Conservation (phyloP, 1,140 invertebrate genomes). For the Linepithema humile region DNA sequence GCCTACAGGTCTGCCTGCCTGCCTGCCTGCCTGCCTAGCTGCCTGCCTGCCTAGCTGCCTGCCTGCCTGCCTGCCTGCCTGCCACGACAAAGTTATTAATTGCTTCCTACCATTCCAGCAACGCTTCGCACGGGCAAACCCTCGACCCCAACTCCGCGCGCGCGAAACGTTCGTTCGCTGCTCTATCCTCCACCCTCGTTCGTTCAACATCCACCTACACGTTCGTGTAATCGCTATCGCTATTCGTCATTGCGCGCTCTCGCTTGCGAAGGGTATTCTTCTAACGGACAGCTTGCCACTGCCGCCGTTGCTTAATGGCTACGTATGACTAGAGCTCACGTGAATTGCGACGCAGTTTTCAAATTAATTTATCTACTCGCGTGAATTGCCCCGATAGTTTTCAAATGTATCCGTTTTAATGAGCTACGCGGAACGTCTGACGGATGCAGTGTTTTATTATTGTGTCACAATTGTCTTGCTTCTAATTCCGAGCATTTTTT, state of each 20-base stretch:
- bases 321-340: conserved; percentile 11
- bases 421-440: too few species aligned
- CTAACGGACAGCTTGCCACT: conserved; percentile 37
- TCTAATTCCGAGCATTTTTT: not conserved
- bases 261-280: conserved; percentile 43
- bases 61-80: conserved; percentile 68
- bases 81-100: conserved; percentile 83
- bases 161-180: conserved; percentile 1
- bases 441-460: too few species aligned
- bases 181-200: not conserved
- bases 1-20: conserved; percentile 63
- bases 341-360: conserved; percentile 20
- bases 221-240: conserved; percentile 66
- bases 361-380: not conserved
- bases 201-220: conserved; percentile 57
- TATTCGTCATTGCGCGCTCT: conserved; percentile 67
- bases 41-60: conserved; percentile 63
- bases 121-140: conserved; percentile 60
- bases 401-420: not conserved
- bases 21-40: conserved; percentile 61
- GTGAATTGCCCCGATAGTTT: not conserved
- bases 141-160: conserved; percentile 34
- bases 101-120: conserved; percentile 80
- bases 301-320: not conserved
- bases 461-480: not conserved